These are phyloP conservation scores for Ctena decussata DNA, from an alignment of 2,888 invertebrate genomes.

Conservation along the genomic window DNA sequence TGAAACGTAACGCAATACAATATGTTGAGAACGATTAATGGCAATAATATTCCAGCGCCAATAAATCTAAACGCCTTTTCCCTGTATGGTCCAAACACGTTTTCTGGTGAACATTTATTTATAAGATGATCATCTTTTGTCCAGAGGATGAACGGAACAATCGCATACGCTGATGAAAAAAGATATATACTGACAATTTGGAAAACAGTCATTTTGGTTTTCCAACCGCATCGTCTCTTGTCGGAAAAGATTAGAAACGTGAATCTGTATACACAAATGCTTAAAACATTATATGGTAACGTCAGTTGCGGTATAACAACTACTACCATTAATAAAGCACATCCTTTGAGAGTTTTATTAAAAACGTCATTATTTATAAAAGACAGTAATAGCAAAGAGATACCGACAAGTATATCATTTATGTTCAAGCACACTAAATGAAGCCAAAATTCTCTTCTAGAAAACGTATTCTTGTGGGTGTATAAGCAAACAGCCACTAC, in stretches of 20 bases:
- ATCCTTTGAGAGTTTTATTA: not conserved
- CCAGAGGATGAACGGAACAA: not conserved
- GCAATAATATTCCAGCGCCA: not conserved
- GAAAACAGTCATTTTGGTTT: not conserved
- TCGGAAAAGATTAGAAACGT: not conserved
- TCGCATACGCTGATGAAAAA: not conserved
- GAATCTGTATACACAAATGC: not conserved
- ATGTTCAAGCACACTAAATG: not conserved
- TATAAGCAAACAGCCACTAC: not conserved
- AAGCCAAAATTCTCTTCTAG: not conserved
- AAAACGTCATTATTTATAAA: not conserved
- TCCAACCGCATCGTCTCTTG: not conserved
- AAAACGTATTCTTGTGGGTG: not conserved
- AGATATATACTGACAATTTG: not conserved
- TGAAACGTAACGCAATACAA: not conserved
- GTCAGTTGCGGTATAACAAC: not conserved
- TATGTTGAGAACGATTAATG: not conserved
- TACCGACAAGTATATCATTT: not conserved
- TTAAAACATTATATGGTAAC: not conserved
- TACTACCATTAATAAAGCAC: not conserved
- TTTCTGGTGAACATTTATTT: not conserved
- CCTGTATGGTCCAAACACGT: not conserved
- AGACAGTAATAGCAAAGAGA: not conserved
- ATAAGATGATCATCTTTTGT: not conserved
- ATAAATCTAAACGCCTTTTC: not conserved